A percentile compares a stretch with the other conserved stretches of the same genome.
These are phyloP conservation scores for Odocoileus virginianus DNA, from an alignment of 2,113 vertebrate genomes.

Conservation along the genomic window DNA sequence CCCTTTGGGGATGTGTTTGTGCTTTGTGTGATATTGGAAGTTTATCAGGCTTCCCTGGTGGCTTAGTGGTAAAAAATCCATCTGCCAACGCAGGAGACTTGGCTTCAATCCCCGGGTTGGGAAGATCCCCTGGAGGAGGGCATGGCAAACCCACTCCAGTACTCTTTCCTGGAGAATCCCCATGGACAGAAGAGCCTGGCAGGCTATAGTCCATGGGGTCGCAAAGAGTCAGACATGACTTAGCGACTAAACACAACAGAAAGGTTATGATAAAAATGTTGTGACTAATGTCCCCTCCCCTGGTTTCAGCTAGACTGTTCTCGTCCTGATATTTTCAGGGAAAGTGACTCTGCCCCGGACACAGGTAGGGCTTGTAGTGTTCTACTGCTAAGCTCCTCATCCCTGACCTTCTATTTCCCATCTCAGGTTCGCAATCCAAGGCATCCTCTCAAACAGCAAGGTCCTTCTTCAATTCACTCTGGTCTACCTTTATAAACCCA, in stretches of 20 bases:
- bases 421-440: not conserved
- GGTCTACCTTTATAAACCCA: not conserved
- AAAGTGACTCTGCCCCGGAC: not conserved
- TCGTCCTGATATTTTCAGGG: not conserved
- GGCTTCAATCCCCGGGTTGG: not conserved
- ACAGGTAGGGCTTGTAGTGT: not conserved
- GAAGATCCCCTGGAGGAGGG: not conserved
- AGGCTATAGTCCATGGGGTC: not conserved
- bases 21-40: not conserved
- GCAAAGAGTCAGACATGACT: not conserved
- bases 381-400: not conserved
- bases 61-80: accelerated
- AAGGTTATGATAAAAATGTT: not conserved
- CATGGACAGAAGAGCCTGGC: not conserved
- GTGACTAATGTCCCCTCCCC: not conserved
- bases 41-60: not conserved
- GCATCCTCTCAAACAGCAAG: not conserved
- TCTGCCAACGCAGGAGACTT: not conserved
- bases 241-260: not conserved
- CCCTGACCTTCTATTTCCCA: not conserved
- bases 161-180: not conserved
- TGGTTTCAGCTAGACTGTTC: not conserved
- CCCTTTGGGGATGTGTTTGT: not conserved
- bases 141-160: not conserved
- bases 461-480: not conserved